A percentile compares a stretch with the other conserved stretches of the same genome.
Conservation (phyloP, 30 jellyfish, hydroid and myxozoan species). For the Hydractinia echinata region DNA sequence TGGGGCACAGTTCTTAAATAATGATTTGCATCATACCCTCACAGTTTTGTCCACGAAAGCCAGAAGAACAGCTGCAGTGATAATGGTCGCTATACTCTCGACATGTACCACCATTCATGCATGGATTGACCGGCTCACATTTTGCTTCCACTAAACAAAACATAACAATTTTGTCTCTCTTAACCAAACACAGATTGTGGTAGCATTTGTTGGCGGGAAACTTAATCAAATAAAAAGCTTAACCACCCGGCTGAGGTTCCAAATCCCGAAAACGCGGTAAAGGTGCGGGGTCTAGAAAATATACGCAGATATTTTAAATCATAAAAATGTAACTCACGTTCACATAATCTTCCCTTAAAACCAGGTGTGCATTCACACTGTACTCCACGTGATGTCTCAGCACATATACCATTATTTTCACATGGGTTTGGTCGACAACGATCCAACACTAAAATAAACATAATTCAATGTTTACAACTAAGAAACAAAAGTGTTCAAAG, state of each 20-base stretch:
- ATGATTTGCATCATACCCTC: slow-evolving; percentile 41
- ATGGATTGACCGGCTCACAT: slow-evolving; percentile 80
- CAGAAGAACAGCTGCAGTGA: slow-evolving; percentile 62
- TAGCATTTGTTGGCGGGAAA: no score
- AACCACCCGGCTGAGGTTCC: no score
- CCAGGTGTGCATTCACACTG: slow-evolving; percentile 86
- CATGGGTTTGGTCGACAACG: slow-evolving; percentile 92
- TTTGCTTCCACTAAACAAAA: slow-evolving; percentile 53
- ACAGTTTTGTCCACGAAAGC: slow-evolving; percentile 80
- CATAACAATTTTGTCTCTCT: background rate
- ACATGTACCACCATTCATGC: slow-evolving; percentile 84
- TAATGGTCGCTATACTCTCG: slow-evolving; percentile 63
- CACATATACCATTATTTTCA: slow-evolving; percentile 74
- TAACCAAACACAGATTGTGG: no score
- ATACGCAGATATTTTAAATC: background rate
- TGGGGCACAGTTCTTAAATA: no score
- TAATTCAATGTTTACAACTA: no score
- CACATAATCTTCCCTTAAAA: slow-evolving; percentile 74
- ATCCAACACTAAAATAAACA: slow-evolving; percentile 59
- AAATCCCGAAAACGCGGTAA: no score
- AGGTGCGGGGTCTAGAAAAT: no score
- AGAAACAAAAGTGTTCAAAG: background rate
- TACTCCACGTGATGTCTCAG: slow-evolving; percentile 69
- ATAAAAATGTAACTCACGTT: slow-evolving; percentile 51
- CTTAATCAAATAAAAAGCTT: no score